Evolutionary conservation across 2,888 invertebrate species (phyloP), one percentile per base, ranked within the genome.

Genomic region (Ochropleura plecta): DNA sequence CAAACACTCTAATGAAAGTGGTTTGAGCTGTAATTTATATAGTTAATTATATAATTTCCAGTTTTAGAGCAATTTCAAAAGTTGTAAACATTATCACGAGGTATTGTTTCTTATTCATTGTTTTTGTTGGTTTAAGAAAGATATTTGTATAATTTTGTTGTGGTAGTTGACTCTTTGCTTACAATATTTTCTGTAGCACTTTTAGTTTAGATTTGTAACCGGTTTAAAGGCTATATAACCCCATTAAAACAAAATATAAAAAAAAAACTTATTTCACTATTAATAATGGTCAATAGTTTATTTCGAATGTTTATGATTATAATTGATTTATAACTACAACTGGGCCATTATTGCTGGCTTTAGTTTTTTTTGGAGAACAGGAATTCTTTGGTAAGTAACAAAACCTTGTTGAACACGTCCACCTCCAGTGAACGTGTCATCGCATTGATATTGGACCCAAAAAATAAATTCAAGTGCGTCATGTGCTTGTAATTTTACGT

Each of bases 401-500:
- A 44, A 16, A n/a, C 73, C 10, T 63, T 16, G 40, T 65, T 53
- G 40, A 48, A 48, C 81, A 81, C 60, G 60, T 49, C 1, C 60
- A 18, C 8, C 14, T 55, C 0, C 16, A 62, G 44, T 30, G 51
- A 53, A 40, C 77, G 65, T 81, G 81, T 62, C 53, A 60, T 18
- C 20, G 44, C 46, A 81, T 65, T 60, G 65, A 74, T 74, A 60
- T 8, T 12, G 18, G 18, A 18, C 18, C n/a, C 1, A 48, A 53
- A 55, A 55, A 40, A 5, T 0, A 16, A 20, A 63, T 30, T 48
- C 7, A 59, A 59, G 48, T n/a, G 8, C 30, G 10, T 48, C 46
- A 18, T 6, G 30, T 44, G 40, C 40, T 49, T 62, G 30, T 55
- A 6, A 60, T 48, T 53, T 12, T 59, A 30, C 18, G 42, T 18